Evolutionary conservation across 1,140 invertebrate genomes (phyloP), one percentile per base, ranked within the genome.

Genomic region (Melipona quadrifasciata): DNA sequence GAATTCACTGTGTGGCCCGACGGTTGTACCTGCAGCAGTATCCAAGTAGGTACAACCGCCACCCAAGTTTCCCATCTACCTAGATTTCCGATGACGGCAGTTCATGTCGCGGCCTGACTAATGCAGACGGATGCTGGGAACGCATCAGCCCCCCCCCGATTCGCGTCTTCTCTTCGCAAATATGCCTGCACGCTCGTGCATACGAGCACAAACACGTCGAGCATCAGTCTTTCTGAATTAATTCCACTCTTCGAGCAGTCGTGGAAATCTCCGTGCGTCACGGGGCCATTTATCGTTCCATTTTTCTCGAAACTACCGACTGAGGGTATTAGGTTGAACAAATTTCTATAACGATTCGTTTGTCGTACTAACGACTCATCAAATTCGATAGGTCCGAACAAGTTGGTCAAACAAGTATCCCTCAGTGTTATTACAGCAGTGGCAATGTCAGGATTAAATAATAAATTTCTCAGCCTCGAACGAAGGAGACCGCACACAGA

Each of bases 1-100:
- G 88, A 91, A 92, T 92, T 91, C 89, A 88, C 85, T 70, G 86
- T 74, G 81, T 90, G 85, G 87, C 87, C 61, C 83, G 55, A 72
- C 58, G 65, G 70, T 76, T 76, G 83, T 87, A 80, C 75, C 73
- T 70, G 55, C 57, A 10, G 39, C 39, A 47, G 76, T 80, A 71
- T 64, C 64, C 57, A 53, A 73, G 55, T 58, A 71, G 14, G 51
- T 57, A 61, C 73, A 19, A 57, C 39, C 34, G 53, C 19, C 47
- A 47, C 34, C 72, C 64, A 39, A 53, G 78, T 74, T 75, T 78
- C 76, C 19, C 68, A n/a, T 53, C 65, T 17, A 81, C 61, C 81
- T 76, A 58, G 78, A 89, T 87, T 83, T 81, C 85, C 70, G 57
- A 55, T 64, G 57, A 55, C 73, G 78, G 31, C 72, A 68, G 34